Evolutionary conservation across 2,888 invertebrate species (phyloP).

Genomic region (Callyntrura guangdongensis): DNA sequence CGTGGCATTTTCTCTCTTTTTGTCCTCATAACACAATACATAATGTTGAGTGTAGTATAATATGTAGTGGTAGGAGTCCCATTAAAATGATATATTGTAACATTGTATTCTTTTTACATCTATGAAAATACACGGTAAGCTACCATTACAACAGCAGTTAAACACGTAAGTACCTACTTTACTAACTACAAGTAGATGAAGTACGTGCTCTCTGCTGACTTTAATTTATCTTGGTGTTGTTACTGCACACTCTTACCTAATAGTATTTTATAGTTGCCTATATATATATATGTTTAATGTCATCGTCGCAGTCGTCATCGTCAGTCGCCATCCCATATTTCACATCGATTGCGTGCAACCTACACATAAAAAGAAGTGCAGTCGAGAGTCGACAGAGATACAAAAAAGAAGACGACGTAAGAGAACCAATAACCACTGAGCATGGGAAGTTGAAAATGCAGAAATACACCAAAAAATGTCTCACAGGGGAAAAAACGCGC

Average conservation of each 20-base stretch:
- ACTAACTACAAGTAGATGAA: not conserved
- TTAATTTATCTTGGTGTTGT: not conserved
- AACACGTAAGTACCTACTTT: not conserved
- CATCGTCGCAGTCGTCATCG: not conserved
- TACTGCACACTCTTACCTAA: slow-evolving; percentile 23
- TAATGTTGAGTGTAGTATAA: too few relatives aligned
- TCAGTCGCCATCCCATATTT: slow-evolving; percentile 51
- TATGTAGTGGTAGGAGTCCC: not conserved
- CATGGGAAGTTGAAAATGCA: not conserved
- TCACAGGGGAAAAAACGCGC: not conserved
- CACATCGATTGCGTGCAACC: slow-evolving; percentile 37
- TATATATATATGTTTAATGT: not conserved
- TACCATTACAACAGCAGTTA: not conserved
- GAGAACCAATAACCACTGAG: not conserved
- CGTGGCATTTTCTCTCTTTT: slow-evolving; percentile 28
- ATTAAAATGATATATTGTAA: not conserved
- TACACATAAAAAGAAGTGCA: not conserved
- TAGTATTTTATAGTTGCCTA: not conserved
- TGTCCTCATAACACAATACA: slow-evolving; percentile 9
- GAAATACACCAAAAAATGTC: not conserved
- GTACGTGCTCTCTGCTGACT: not conserved
- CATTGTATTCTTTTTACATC: slow-evolving; percentile 2
- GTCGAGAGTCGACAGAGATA: not conserved
- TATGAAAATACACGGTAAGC: not conserved
- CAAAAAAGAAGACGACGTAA: slow-evolving; percentile 17